Conservation (phyloP, 2,113 vertebrate genomes). For the Anser cygnoides region DNA sequence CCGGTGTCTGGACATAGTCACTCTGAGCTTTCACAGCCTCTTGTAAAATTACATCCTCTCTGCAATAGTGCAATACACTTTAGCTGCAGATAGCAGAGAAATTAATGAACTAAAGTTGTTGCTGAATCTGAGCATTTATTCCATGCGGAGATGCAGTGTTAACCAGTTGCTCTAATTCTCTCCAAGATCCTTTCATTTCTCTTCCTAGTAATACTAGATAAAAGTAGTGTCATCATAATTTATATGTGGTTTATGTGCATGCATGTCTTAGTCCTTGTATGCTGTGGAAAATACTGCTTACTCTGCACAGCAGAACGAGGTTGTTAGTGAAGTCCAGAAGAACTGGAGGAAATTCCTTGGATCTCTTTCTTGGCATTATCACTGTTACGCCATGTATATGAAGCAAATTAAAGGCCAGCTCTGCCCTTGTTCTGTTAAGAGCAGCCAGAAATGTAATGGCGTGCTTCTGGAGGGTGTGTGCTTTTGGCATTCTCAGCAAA, state of each 20-base stretch:
- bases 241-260: background rate
- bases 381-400: background rate
- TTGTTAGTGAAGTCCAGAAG: background rate
- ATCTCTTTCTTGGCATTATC: background rate
- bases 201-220: background rate
- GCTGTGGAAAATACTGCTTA: background rate
- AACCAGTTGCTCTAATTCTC: background rate
- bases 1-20: background rate
- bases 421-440: background rate
- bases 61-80: too few species aligned
- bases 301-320: background rate
- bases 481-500: background rate
- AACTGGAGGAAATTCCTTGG: background rate
- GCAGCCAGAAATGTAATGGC: background rate
- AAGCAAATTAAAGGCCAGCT: background rate
- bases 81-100: background rate
- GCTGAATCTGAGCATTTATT: background rate
- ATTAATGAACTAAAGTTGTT: background rate
- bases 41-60: background rate
- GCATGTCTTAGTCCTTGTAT: background rate
- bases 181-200: background rate
- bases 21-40: background rate
- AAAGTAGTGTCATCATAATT: background rate
- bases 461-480: background rate
- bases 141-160: background rate